Evolutionary conservation across 2,113 vertebrate genomes (phyloP).

Genomic region (Cyprinodon tularosa): DNA sequence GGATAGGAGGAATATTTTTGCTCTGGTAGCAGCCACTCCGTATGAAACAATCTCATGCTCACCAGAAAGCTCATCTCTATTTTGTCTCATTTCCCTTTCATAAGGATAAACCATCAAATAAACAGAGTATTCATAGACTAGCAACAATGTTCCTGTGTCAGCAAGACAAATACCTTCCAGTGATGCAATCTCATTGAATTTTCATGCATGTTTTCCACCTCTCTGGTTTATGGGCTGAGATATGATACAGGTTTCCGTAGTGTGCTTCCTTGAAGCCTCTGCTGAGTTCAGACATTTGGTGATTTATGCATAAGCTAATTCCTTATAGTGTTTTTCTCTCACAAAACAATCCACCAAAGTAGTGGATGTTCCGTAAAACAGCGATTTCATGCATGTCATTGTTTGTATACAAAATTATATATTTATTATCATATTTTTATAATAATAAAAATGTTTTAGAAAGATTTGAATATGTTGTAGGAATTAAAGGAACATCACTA

Average conservation of each 20-base stretch:
- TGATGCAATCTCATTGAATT: conserved; percentile 44
- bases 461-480: too few relatives aligned
- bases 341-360: neutral
- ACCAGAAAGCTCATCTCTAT: neutral
- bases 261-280: conserved; percentile 8
- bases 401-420: too few relatives aligned
- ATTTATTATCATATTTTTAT: too few relatives aligned
- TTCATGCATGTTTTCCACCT: conserved; percentile 34
- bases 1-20: neutral
- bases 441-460: too few relatives aligned
- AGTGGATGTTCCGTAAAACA: too few relatives aligned
- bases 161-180: conserved; percentile 44
- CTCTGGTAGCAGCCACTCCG: neutral
- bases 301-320: neutral
- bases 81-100: conserved; percentile 35
- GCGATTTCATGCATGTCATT: too few relatives aligned
- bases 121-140: conserved; percentile 19
- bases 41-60: neutral
- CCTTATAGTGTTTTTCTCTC: neutral
- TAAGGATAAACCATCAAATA: conserved; percentile 51
- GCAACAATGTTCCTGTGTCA: conserved; percentile 12
- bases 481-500: too few relatives aligned
- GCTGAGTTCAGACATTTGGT: conserved; percentile 1
- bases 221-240: conserved; percentile 8
- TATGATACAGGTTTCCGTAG: conserved; percentile 20